Evolutionary conservation across 2,797 vertebrate species (phyloP).

Genomic region (Syndactyla subalaris): DNA sequence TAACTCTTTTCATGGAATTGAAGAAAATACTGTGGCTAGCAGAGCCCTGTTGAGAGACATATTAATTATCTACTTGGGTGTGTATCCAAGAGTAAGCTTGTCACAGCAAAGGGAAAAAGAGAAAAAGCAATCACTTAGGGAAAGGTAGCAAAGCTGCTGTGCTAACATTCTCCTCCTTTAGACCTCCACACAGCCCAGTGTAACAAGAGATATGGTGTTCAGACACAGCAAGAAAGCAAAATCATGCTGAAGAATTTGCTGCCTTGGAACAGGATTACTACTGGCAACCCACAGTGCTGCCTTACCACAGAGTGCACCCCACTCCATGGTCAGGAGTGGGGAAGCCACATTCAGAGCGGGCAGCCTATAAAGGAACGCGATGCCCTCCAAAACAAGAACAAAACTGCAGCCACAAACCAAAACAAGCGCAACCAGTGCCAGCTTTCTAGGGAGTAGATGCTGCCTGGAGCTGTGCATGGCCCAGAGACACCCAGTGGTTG

Average conservation of each 20-base stretch:
- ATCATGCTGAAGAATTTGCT: not conserved
- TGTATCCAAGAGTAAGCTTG: not conserved
- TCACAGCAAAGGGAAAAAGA: not conserved
- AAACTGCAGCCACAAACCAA: not conserved
- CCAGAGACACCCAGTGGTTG: constrained; percentile 23
- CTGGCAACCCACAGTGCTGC: not conserved
- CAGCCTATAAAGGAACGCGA: not conserved
- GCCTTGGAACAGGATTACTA: not conserved
- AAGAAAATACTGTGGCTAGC: constrained; percentile 7
- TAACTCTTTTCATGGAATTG: not conserved
- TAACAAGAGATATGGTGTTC: not conserved
- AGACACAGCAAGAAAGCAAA: not conserved
- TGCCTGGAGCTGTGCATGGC: not conserved
- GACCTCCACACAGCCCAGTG: not conserved
- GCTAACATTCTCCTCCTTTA: not conserved
- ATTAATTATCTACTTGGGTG: constrained; percentile 19
- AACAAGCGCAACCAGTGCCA: not conserved
- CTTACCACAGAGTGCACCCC: no score
- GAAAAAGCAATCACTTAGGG: not conserved
- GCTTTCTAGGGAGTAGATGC: not conserved
- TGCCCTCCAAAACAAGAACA: not conserved
- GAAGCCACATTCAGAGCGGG: not conserved
- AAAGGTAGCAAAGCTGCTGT: not conserved
- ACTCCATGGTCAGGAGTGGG: not conserved
- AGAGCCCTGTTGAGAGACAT: constrained; percentile 19